Evolutionary conservation across 2,888 invertebrate genomes (phyloP).

Genomic region (Tineola bisselliella): DNA sequence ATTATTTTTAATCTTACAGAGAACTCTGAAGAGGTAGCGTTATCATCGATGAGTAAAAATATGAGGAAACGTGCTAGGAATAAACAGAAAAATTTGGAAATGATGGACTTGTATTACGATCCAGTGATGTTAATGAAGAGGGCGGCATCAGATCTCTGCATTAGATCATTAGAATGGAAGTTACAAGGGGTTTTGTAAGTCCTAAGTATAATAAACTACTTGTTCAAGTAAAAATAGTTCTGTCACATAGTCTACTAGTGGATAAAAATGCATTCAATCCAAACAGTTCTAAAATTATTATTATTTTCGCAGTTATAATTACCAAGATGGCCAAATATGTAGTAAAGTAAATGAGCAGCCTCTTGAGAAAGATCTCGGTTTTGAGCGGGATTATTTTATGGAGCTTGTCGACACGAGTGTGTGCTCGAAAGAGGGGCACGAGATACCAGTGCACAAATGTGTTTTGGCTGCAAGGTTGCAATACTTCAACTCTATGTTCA

Average conservation of each 20-base stretch:
- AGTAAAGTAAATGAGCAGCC: neutral
- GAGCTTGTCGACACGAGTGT: conserved; percentile 73
- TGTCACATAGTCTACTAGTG: too few relatives aligned
- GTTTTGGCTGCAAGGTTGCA: conserved; percentile 83
- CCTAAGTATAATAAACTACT: too few relatives aligned
- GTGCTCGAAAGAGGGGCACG: conserved; percentile 51
- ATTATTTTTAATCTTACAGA: conserved; percentile 26
- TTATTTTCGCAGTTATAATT: neutral
- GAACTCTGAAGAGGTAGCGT: conserved; percentile 52
- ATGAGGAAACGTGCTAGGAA: conserved; percentile 14
- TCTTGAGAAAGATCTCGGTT: neutral
- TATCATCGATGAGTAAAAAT: conserved; percentile 57
- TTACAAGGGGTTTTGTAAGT: too few relatives aligned
- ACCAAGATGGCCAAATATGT: neutral
- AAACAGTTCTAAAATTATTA: too few relatives aligned
- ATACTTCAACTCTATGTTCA: conserved; percentile 87
- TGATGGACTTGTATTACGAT: conserved; percentile 37
- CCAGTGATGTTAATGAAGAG: conserved; percentile 68
- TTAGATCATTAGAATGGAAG: too few relatives aligned
- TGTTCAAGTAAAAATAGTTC: too few relatives aligned
- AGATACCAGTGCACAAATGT: conserved; percentile 79
- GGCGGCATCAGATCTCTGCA: conserved; percentile 40
- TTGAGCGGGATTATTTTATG: conserved; percentile 36
- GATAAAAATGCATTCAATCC: too few relatives aligned
- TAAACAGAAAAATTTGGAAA: conserved; percentile 25